Conservation (phyloP, 2,113 vertebrate species). For the Anolis sagrei region DNA sequence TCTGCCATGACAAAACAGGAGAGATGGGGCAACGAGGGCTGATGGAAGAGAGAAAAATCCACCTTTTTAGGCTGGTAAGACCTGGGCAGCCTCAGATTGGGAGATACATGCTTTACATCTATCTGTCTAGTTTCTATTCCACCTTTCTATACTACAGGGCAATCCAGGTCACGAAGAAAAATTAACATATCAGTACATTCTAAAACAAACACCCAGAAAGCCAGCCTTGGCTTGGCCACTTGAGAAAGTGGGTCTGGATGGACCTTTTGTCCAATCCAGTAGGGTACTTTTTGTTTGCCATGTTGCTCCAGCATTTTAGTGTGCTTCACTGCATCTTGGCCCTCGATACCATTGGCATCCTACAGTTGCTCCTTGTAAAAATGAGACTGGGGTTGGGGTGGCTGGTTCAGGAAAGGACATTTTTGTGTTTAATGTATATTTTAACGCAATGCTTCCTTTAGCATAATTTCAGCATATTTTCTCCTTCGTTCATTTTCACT, state of each 20-base stretch:
- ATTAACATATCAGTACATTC: not conserved
- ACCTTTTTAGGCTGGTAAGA: no score
- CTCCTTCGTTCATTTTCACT: not conserved
- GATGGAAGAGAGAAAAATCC: no score
- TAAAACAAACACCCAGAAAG: not conserved
- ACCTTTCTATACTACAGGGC: not conserved
- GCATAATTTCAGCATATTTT: conserved; percentile 20
- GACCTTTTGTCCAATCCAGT: not conserved
- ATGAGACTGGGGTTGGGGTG: not conserved
- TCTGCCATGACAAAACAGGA: no score
- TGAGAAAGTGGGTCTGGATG: not conserved
- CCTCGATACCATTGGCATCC: not conserved
- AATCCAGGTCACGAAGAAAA: not conserved
- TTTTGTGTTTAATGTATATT: conserved; percentile 5
- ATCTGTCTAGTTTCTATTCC: not conserved
- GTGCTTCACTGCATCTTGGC: not conserved
- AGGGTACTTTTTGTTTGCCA: not conserved
- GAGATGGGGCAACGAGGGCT: no score
- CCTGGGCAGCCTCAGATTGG: no score
- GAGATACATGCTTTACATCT: no score
- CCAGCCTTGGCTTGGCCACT: not conserved
- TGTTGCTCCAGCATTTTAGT: not conserved
- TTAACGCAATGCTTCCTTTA: conserved; percentile 24
- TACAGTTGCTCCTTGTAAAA: conserved; percentile 12
- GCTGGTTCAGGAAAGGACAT: not conserved